Conservation (phyloP, 2,113 vertebrate species). For the Recurvirostra avosetta region DNA sequence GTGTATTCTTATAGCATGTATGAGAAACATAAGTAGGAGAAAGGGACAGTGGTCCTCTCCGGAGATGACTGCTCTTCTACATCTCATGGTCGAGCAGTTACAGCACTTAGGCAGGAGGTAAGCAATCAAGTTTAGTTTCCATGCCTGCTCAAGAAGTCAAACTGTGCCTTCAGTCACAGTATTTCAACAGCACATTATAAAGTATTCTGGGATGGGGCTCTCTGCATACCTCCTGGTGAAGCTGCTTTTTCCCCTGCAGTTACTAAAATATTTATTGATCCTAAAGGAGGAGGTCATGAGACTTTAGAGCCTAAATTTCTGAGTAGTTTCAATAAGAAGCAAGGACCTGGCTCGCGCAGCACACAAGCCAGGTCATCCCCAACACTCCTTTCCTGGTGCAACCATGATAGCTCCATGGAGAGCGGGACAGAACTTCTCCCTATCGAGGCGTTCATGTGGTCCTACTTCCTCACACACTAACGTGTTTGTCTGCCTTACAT, state of each 20-base stretch:
- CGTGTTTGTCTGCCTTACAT: rapidly evolving
- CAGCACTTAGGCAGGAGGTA: background rate
- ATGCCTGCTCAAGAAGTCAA: background rate
- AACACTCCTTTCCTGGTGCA: background rate
- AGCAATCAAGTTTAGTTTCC: background rate
- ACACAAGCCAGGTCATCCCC: background rate
- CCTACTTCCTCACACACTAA: background rate
- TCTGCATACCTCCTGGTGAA: background rate
- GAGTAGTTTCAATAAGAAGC: background rate
- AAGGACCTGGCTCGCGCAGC: rapidly evolving
- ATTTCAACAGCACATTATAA: background rate
- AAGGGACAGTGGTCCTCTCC: background rate
- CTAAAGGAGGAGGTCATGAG: background rate
- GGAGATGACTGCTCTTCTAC: background rate
- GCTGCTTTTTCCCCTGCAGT: background rate
- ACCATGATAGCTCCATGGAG: rapidly evolving
- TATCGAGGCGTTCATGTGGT: rapidly evolving
- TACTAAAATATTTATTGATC: background rate
- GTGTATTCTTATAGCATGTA: background rate
- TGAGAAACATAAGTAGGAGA: background rate
- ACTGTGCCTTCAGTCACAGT: background rate
- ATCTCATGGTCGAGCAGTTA: background rate
- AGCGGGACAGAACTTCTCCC: background rate
- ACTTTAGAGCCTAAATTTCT: background rate
- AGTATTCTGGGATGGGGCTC: background rate